A percentile compares a stretch with the other conserved stretches of the same genome.
Evolutionary conservation across 2,113 vertebrate genomes (phyloP).

Genomic region (Hucho hucho): DNA sequence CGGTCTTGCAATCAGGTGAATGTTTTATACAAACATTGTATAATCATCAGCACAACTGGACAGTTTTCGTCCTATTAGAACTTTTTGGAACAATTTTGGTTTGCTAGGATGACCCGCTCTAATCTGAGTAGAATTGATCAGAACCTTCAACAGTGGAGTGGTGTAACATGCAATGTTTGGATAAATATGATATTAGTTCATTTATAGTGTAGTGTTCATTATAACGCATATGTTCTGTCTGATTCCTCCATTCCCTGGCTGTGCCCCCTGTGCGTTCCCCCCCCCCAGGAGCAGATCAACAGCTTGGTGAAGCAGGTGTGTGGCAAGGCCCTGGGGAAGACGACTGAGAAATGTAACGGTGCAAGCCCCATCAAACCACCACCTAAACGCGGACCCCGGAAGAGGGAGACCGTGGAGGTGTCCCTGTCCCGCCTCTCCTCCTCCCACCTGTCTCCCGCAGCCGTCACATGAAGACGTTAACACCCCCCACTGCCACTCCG

Average conservation of each 20-base stretch:
- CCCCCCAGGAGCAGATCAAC: constrained; percentile 90
- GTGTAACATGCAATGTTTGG: no score
- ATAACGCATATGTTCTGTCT: no score
- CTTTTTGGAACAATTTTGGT: no score
- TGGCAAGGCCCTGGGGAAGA: constrained; percentile 87
- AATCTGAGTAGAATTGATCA: neutral
- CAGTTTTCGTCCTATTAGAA: no score
- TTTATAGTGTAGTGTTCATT: no score
- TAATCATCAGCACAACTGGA: no score
- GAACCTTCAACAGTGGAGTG: neutral
- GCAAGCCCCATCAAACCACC: constrained; percentile 78
- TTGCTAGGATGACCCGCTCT: no score
- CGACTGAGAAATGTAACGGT: constrained; percentile 77
- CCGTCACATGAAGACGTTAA: constrained; percentile 79
- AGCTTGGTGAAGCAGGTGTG: constrained; percentile 96
- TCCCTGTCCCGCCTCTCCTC: constrained; percentile 87
- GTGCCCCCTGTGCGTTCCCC: neutral
- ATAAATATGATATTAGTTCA: no score
- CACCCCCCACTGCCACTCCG: constrained; percentile 32
- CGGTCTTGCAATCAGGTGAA: no score
- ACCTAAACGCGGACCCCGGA: constrained; percentile 90
- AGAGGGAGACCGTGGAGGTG: constrained; percentile 89
- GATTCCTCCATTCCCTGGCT: neutral
- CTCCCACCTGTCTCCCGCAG: constrained; percentile 78
- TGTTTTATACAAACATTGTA: no score